Evolutionary conservation across 2,113 vertebrate species (phyloP).

Genomic region (Mustela nigripes): DNA sequence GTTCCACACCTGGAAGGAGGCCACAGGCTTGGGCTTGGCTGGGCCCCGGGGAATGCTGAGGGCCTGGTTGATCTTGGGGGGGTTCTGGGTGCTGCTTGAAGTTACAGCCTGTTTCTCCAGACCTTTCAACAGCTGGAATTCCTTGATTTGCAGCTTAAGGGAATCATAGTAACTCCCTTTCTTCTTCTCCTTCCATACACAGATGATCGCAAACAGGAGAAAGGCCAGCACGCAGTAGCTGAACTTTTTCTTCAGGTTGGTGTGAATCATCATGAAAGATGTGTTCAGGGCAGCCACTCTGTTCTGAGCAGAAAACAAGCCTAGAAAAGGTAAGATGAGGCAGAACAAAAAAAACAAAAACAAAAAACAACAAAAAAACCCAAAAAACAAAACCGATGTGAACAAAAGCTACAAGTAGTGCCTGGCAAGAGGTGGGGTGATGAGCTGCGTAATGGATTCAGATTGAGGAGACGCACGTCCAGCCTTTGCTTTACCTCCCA

Average conservation of each 20-base stretch:
- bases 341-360: not conserved
- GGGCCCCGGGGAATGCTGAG: not conserved
- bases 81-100: not conserved
- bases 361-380: not conserved
- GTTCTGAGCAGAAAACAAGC: slow-evolving; percentile 64
- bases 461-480: not conserved
- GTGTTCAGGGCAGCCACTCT: slow-evolving; percentile 64
- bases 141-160: slow-evolving; percentile 74
- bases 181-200: slow-evolving; percentile 87
- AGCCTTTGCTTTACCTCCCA: not conserved
- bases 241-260: slow-evolving; percentile 86
- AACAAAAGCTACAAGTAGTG: not conserved
- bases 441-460: not conserved
- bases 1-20: slow-evolving; percentile 86
- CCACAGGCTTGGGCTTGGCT: slow-evolving; percentile 59
- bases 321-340: slow-evolving; percentile 72
- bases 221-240: slow-evolving; percentile 83
- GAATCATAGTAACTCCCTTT: slow-evolving; percentile 84
- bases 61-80: not conserved
- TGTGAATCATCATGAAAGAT: slow-evolving; percentile 87
- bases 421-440: not conserved
- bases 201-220: slow-evolving; percentile 85
- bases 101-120: slow-evolving; percentile 64
- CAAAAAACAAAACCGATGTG: not conserved
- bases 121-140: slow-evolving; percentile 58